Conservation (phyloP, 2,888 invertebrate genomes). For the Amphipoea oculea region DNA sequence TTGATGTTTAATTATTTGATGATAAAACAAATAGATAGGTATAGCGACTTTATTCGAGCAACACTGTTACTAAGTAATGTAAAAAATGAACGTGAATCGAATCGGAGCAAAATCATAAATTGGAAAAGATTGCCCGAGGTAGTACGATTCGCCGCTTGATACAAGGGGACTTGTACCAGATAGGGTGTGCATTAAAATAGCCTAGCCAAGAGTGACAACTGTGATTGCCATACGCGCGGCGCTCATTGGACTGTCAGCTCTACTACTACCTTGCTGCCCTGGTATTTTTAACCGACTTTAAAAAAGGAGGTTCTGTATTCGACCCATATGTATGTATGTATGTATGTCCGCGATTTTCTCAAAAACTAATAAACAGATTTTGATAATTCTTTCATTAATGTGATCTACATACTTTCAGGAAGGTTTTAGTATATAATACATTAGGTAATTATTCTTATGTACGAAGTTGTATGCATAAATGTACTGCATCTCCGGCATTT, state of each 20-base stretch:
- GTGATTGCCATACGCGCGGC: neutral
- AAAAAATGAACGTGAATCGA: neutral
- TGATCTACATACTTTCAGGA: no score
- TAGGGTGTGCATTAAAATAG: conserved; percentile 10
- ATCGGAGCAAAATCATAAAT: conserved; percentile 5
- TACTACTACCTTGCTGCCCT: no score
- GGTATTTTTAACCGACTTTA: neutral
- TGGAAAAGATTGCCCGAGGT: neutral
- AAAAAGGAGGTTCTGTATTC: no score
- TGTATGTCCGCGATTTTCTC: no score
- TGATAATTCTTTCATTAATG: no score
- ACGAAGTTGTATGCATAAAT: no score
- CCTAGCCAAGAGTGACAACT: neutral
- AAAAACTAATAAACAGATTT: no score
- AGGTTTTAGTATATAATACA: no score
- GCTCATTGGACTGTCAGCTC: neutral
- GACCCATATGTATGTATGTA: no score
- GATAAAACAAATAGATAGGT: neutral
- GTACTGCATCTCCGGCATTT: no score
- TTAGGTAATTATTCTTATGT: no score
- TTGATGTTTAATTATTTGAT: neutral
- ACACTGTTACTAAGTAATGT: neutral
- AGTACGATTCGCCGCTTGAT: neutral
- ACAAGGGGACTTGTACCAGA: neutral
- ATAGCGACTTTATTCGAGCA: neutral